These are phyloP conservation scores for Porites evermanni DNA, from an alignment of 92 coral and sea anemone species.

Conservation along the genomic window DNA sequence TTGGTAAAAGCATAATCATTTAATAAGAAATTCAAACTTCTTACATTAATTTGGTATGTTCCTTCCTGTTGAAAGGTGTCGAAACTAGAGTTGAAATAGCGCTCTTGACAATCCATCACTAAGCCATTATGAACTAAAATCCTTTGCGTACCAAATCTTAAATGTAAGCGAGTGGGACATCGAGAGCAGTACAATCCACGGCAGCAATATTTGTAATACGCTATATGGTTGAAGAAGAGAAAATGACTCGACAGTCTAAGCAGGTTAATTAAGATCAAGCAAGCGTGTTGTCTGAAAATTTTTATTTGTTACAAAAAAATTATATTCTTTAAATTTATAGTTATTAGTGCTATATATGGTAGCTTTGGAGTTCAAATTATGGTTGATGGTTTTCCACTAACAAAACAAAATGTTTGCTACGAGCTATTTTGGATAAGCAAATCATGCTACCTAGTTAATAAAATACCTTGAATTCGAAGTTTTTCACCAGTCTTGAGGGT, in stretches of 20 bases:
- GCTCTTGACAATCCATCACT: conserved; percentile 54
- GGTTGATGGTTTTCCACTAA: no score
- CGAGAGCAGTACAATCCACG: conserved; percentile 70
- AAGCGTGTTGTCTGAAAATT: no score
- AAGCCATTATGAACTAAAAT: conserved; percentile 61
- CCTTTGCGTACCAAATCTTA: conserved; percentile 35
- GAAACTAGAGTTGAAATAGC: conserved; percentile 38
- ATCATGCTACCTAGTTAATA: no score
- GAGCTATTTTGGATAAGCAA: no score
- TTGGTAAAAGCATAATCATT: no score
- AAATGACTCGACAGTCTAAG: no score
- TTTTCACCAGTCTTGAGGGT: conserved; percentile 4
- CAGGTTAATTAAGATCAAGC: no score
- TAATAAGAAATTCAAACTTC: background rate
- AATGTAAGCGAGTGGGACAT: conserved; percentile 54
- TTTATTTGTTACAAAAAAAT: no score
- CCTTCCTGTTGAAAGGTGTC: conserved; percentile 64
- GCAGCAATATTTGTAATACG: conserved; percentile 65
- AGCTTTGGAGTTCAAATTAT: no score
- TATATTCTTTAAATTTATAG: no score
- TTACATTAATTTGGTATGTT: conserved; percentile 50
- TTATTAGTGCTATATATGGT: no score
- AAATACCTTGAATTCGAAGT: conserved; percentile 9
- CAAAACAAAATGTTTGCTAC: no score
- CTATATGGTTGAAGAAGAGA: conserved; percentile 13